phyloP scores from a whole-genome alignment of 2,113 vertebrate genomes.

The Anthoscopus minutus region DNA sequence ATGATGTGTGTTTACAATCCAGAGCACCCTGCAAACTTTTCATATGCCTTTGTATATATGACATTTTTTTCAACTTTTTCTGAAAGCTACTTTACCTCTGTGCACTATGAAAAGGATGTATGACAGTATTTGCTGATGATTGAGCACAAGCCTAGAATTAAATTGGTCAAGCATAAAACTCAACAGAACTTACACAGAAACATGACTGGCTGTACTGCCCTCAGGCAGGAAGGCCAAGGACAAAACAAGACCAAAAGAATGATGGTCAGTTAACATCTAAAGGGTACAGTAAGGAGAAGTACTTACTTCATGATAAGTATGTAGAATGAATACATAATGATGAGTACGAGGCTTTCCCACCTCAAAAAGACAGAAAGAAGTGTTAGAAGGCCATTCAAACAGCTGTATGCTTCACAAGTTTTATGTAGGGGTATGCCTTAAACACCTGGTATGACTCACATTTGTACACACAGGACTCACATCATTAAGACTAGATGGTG shows the following conservation, averaged over 20 bases:
- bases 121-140: neutral
- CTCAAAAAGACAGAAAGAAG: constrained; percentile 68
- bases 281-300: neutral
- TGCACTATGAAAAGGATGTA: neutral
- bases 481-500: neutral
- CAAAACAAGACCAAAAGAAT: neutral
- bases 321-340: constrained; percentile 90
- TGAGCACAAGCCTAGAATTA: neutral
- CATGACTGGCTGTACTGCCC: neutral
- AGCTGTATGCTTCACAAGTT: neutral
- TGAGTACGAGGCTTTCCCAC: constrained; percentile 96
- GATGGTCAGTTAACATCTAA: neutral
- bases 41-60: neutral
- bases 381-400: constrained; percentile 29
- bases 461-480: neutral
- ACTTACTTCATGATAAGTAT: constrained; percentile 99
- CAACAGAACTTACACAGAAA: neutral
- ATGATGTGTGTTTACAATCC: neutral
- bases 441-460: neutral
- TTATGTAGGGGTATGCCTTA: neutral
- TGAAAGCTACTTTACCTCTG: neutral
- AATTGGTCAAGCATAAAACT: neutral
- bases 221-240: neutral
- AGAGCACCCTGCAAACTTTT: neutral
- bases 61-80: neutral